Conservation (phyloP, 2,888 invertebrate species). For the Mesochorus sp. region DNA sequence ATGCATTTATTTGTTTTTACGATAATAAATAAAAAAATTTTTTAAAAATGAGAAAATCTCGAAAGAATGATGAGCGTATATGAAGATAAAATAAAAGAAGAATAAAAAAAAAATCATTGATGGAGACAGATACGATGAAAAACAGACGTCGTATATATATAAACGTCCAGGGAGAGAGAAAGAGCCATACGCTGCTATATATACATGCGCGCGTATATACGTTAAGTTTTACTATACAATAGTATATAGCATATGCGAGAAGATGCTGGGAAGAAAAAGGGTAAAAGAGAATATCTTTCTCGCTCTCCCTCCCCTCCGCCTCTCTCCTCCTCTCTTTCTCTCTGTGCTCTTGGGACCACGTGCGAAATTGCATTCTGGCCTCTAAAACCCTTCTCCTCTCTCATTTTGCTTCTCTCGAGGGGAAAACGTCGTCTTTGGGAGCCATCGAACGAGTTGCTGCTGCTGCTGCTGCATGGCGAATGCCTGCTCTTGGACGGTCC, state of each 20-base stretch:
- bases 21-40: neutral
- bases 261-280: neutral
- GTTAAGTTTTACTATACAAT: slow-evolving; percentile 42
- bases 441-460: slow-evolving; percentile 34
- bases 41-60: neutral
- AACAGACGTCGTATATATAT: slow-evolving; percentile 22
- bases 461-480: slow-evolving; percentile 32
- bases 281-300: slow-evolving; percentile 16
- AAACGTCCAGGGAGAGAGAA: neutral
- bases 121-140: slow-evolving; percentile 14
- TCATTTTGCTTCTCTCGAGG: slow-evolving; percentile 46
- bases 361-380: slow-evolving; percentile 68
- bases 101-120: slow-evolving; percentile 8
- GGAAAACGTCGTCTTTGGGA: slow-evolving; percentile 16
- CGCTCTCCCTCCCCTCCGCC: no score
- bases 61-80: slow-evolving; percentile 1
- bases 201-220: neutral
- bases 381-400: slow-evolving; percentile 39
- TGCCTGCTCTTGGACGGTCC: slow-evolving; percentile 41
- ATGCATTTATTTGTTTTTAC: no score
- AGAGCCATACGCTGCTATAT: neutral
- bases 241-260: slow-evolving; percentile 17
- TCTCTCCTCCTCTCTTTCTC: no score
- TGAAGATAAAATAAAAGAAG: no score
- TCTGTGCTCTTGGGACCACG: slow-evolving; percentile 57